Evolutionary conservation across 2,888 invertebrate genomes (phyloP), one percentile per base, ranked within the genome.

Genomic region (Cataglyphis rosenhaueri): DNA sequence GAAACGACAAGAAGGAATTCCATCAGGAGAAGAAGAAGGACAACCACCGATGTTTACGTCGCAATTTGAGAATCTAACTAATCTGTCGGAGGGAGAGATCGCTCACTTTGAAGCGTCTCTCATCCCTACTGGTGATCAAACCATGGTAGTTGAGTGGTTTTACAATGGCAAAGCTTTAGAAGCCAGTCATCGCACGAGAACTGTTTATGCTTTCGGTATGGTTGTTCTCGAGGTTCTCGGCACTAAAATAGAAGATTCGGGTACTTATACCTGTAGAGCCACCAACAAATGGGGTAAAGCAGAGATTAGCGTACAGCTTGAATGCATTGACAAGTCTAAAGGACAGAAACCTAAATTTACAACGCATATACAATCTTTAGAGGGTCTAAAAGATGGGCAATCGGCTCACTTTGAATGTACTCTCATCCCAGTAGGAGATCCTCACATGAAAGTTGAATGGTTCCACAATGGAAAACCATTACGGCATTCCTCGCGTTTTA

Each of bases 21-120:
- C 96, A 29, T 95, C 96, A 0, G 97, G 97, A 85, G 96, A 96
- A 64, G 98, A 98, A 87, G 96, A 96, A 86, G 98, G 98, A 12
- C 97, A 97, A 93, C 96, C 98, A 81, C 98, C 98, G 57, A 97
- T 97, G 82, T 98, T 98, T 92, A 98, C 97, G 8, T 97, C 98
- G 0, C 97, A 98, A 93, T 98, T 98, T 94, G 96, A 97, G 90
- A 97, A 98, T 89, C 96, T 98, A 84, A 95, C 96, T 12, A 98
- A 98, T 91, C 96, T 99, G 70, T 97, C 97, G 59, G 99, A 99
- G 95, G 99, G 99, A 82, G 98, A 99, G 95, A 97, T 99, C 89
- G 99, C 99, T 88, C 99, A 99, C 95, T 99, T 99, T 94, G 99
- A 99, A 95, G 99, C 99, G 55, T 98, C 98, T 70, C 96, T 99